Evolutionary conservation across 1,140 invertebrate genomes (phyloP).

Genomic region (Drosophila truncata): DNA sequence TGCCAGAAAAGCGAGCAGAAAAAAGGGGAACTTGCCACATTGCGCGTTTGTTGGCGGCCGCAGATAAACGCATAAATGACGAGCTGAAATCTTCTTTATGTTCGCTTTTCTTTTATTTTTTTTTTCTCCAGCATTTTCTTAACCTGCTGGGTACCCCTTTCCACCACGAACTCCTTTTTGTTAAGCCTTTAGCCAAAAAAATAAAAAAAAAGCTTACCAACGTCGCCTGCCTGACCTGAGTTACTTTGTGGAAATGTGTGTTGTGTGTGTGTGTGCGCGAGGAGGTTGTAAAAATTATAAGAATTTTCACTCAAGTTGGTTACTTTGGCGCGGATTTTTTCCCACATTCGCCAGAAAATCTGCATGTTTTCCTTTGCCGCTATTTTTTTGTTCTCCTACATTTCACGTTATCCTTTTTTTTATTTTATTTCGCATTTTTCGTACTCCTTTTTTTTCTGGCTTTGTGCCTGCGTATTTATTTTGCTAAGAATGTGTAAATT

Average conservation of each 20-base stretch:
- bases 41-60: slow-evolving; percentile 70
- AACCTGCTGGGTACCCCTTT: background rate
- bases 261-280: background rate
- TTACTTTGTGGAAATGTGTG: slow-evolving; percentile 39
- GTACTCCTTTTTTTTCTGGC: slow-evolving; percentile 19
- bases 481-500: slow-evolving; percentile 83
- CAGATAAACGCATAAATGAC: slow-evolving; percentile 83
- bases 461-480: slow-evolving; percentile 68
- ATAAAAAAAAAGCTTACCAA: background rate
- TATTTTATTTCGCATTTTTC: slow-evolving; percentile 16
- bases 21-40: slow-evolving; percentile 60
- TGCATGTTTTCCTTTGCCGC: slow-evolving; percentile 26
- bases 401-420: slow-evolving; percentile 34
- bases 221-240: slow-evolving; percentile 47
- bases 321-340: slow-evolving; percentile 50
- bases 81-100: slow-evolving; percentile 79
- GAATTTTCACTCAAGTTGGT: slow-evolving; percentile 79
- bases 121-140: slow-evolving; percentile 45
- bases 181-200: slow-evolving; percentile 66
- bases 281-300: slow-evolving; percentile 74
- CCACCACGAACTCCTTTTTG: slow-evolving; percentile 53
- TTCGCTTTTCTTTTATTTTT: slow-evolving; percentile 16
- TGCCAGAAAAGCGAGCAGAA: slow-evolving; percentile 17
- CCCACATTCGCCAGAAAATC: slow-evolving; percentile 34
- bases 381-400: slow-evolving; percentile 21